Conservation (phyloP, 1,140 invertebrate genomes). For the Brachionus manjavacas region DNA sequence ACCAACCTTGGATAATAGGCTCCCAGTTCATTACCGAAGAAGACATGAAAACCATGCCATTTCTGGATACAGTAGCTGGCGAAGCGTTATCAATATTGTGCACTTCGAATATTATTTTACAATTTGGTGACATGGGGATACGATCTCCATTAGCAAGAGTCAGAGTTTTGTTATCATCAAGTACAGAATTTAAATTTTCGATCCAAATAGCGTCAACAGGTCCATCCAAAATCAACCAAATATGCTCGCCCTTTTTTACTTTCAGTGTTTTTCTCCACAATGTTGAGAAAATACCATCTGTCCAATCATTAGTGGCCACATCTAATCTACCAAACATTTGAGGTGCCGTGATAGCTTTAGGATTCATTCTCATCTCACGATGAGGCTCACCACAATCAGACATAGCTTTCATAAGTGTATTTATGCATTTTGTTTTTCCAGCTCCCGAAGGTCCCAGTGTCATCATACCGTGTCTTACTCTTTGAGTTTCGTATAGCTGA, state of each 20-base stretch:
- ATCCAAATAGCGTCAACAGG: constrained; percentile 59
- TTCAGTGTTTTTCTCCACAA: constrained; percentile 88
- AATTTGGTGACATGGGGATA: constrained; percentile 80
- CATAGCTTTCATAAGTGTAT: constrained; percentile 84
- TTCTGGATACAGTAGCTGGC: constrained; percentile 86
- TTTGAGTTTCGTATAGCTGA: constrained; percentile 62
- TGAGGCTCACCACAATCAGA: constrained; percentile 75
- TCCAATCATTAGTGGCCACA: constrained; percentile 96
- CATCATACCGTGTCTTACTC: constrained; percentile 29
- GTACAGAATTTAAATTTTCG: constrained; percentile 58
- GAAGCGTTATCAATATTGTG: constrained; percentile 95
- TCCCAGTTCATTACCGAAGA: constrained; percentile 85
- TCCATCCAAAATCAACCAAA: constrained; percentile 58
- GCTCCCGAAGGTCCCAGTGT: constrained; percentile 81
- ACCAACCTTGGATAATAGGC: constrained; percentile 77
- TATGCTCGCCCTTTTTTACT: constrained; percentile 69
- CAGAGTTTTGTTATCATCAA: constrained; percentile 65
- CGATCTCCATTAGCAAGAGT: constrained; percentile 89
- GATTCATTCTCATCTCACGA: constrained; percentile 95
- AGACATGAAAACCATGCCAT: constrained; percentile 97
- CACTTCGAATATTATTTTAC: constrained; percentile 92
- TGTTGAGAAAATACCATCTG: constrained; percentile 92
- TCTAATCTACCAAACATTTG: constrained; percentile 95
- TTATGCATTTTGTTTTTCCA: constrained; percentile 88
- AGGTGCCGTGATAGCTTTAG: constrained; percentile 88